Evolutionary conservation across 2,888 invertebrate species (phyloP), one percentile per base, ranked within the genome.

Genomic region (Drosophila mayaguana): DNA sequence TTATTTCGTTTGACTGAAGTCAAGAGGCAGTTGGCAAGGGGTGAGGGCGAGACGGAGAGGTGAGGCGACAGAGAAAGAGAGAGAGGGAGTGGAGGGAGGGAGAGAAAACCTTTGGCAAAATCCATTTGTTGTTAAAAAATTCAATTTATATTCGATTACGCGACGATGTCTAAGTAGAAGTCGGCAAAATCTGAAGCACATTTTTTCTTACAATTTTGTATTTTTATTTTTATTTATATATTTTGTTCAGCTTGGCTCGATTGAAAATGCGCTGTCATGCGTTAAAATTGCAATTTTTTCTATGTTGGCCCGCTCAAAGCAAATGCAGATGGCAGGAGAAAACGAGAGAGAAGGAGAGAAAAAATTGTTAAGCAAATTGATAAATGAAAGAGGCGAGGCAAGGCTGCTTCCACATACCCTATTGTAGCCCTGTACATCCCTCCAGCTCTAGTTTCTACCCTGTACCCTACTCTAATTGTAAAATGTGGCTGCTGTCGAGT

Each of bases 241-340:
- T 32, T 42, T 55, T n/a, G 16, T 16, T 16, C 3, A n/a, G 16
- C 9, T 63, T 80, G 69, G 74, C 74, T 64, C 61, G 51, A 83
- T 89, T 88, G 85, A 89, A 74, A 88, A 74, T 82, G 89, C 76
- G 75, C 68, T 66, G 75, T 86, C 88, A 86, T 89, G 88, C 86
- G 88, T 86, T 84, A 88, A 89, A 86, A 89, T 86, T 89, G 89
- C 80, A 88, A 88, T 89, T 88, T 87, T 76, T 46, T 48, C 45
- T 16, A 45, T 53, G 36, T 46, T 46, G 9, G 42, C 22, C 9
- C 4, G 36, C 62, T 63, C 63, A 71, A 70, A 75, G 73, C 51
- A 46, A 67, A 46, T 51, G 66, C 62, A 32, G 43, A 43, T 50
- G 50, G 46, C 55, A 14, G 61, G 22, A 12, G 14, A 16, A 55